These are phyloP conservation scores for Euphonia xanthogaster DNA, from an alignment of 2,797 vertebrate species.

Conservation along the genomic window DNA sequence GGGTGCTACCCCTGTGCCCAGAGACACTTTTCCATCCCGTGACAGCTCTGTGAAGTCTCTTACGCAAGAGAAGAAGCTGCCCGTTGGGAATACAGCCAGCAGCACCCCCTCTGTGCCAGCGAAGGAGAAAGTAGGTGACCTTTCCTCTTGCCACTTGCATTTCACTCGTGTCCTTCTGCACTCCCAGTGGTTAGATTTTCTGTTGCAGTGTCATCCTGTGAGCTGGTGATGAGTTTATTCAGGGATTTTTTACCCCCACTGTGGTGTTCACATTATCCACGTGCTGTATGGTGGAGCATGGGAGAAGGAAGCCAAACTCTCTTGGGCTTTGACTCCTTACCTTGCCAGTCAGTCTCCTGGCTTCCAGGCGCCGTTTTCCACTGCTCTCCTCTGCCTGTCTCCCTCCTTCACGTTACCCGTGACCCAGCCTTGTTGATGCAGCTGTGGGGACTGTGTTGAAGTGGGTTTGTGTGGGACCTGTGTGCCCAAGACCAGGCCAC, in stretches of 20 bases:
- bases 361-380: neutral
- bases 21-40: neutral
- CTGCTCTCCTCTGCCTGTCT: neutral
- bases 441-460: neutral
- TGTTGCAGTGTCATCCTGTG: neutral
- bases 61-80: neutral
- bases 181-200: fast-evolving
- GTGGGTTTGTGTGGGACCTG: fast-evolving
- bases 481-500: neutral
- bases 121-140: constrained; percentile 2
- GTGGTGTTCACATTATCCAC: fast-evolving
- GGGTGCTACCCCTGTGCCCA: fast-evolving
- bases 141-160: neutral
- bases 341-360: neutral
- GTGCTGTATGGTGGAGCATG: fast-evolving
- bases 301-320: neutral
- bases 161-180: neutral
- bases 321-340: neutral
- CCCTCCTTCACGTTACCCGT: neutral
- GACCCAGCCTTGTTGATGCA: neutral
- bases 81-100: fast-evolving
- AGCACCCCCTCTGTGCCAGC: fast-evolving
- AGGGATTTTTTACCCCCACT: neutral
- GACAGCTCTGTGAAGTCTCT: neutral
- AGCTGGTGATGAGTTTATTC: neutral